phyloP scores from a whole-genome alignment of 2,797 vertebrate species.

The Gobio occitaniae region DNA sequence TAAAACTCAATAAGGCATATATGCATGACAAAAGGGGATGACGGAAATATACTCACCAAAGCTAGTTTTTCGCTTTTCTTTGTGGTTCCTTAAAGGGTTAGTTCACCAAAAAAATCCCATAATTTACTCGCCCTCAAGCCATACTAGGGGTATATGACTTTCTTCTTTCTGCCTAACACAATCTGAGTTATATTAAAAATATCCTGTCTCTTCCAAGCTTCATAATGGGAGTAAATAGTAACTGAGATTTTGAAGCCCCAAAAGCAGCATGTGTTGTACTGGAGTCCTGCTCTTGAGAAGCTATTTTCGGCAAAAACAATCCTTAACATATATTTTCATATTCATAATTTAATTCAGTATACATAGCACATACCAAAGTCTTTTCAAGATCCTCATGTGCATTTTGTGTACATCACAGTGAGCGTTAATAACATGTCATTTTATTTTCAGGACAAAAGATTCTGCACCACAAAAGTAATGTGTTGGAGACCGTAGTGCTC shows the following conservation, averaged over 20 bases:
- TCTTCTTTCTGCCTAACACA: too few species aligned
- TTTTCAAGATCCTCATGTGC: not conserved
- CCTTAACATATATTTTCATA: not conserved
- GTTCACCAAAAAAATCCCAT: too few species aligned
- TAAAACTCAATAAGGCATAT: not conserved
- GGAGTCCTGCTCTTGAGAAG: not conserved
- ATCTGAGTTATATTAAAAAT: too few species aligned
- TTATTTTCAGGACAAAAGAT: constrained; percentile 90
- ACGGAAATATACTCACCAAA: too few species aligned
- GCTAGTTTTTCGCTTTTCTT: too few species aligned
- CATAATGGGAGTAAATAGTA: too few species aligned
- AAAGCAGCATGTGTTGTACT: not conserved
- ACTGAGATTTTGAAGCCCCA: too few species aligned
- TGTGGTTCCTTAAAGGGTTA: too few species aligned
- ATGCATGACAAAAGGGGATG: too few species aligned
- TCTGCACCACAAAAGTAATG: constrained; percentile 95
- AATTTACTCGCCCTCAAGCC: too few species aligned
- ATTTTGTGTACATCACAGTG: not conserved
- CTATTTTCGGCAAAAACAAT: not conserved
- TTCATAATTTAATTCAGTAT: not conserved
- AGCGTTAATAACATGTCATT: not conserved
- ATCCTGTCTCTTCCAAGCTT: too few species aligned
- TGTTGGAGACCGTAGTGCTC: constrained; percentile 95
- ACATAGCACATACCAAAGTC: not conserved
- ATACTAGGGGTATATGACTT: too few species aligned